Conservation (phyloP, 2,113 vertebrate genomes). For the Melanostigma gelatinosum region DNA sequence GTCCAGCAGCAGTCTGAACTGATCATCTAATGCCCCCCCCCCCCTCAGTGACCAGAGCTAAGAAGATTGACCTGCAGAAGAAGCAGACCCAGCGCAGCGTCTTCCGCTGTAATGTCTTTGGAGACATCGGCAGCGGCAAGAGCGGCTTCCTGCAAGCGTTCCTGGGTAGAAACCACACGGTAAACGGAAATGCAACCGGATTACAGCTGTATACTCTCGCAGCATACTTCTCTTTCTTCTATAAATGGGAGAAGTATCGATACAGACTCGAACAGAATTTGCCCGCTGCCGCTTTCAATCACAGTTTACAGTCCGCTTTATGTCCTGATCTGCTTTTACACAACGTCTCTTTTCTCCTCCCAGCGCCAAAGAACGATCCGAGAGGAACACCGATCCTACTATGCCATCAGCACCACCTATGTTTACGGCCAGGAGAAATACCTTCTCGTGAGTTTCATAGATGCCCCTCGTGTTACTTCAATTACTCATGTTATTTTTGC, state of each 20-base stretch:
- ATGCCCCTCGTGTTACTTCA: neutral
- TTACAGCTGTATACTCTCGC: neutral
- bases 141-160: slow-evolving; percentile 93
- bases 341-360: slow-evolving; percentile 11
- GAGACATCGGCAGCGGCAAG: slow-evolving; percentile 91
- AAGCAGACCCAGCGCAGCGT: slow-evolving; percentile 96
- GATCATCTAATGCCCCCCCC: slow-evolving; percentile 33
- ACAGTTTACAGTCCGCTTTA: neutral
- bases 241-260: neutral
- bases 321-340: neutral
- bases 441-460: slow-evolving; percentile 88
- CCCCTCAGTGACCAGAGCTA: slow-evolving; percentile 92
- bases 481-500: neutral
- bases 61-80: slow-evolving; percentile 98
- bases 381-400: slow-evolving; percentile 94
- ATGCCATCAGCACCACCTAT: slow-evolving; percentile 94
- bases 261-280: neutral
- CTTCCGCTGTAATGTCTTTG: slow-evolving; percentile 95
- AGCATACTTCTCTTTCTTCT: neutral
- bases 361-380: slow-evolving; percentile 82
- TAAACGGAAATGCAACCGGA: slow-evolving; percentile 69
- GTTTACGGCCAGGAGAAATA: slow-evolving; percentile 99
- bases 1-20: slow-evolving; percentile 36
- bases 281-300: neutral
- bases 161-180: slow-evolving; percentile 91